Evolutionary conservation across 2,113 vertebrate genomes (phyloP), one percentile per base, ranked within the genome.

Genomic region (Pseudopodoces humilis): DNA sequence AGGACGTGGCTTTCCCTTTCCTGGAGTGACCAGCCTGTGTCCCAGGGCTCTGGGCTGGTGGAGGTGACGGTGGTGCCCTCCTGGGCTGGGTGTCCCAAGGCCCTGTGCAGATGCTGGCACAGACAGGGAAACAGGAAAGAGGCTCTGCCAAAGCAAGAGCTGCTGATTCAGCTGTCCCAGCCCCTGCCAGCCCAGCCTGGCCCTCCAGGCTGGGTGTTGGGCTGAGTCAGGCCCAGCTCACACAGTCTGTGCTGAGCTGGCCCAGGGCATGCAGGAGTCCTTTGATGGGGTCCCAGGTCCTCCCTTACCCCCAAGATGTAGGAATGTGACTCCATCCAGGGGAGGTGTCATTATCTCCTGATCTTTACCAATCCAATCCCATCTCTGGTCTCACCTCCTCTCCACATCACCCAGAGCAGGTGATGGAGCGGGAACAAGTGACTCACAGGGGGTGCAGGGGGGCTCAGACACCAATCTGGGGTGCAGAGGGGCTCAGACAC

Each of bases 211-310:
- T 85, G 74, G 24, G 0, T 7, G 74, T 85, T 83, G 70, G 83
- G 41, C 3, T 94, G 87, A 95, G 85, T 96, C 95, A 96, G 84
- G 84, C 47, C 27, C 78, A 49, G 74, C 64, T 94, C 94, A 87
- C 53, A 1, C 0, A 10, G 10, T 13, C 56, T 53, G 62, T n/a
- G 70, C 80, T 53, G 46, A 44, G 59, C 47, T 21, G 49, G 44
- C 62, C 39, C 35, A 33, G 63, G 31, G 16, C 37, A 14, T 4
- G 31, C 37, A 56, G 67, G 46, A 94, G 8, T 28, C n/a, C 65
- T 88, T 62, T 23, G 20, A 24, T 52, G 46, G 58, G 15, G 7
- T 30, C 21, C 30, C 7, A 35, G 49, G 24, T n/a, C 44, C n/a
- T 46, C 23, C 18, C 33, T n/a, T 67, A 56, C 11, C 25, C 23